Evolutionary conservation across 2,797 vertebrate species (phyloP).

Genomic region (Mastacembelus armatus): DNA sequence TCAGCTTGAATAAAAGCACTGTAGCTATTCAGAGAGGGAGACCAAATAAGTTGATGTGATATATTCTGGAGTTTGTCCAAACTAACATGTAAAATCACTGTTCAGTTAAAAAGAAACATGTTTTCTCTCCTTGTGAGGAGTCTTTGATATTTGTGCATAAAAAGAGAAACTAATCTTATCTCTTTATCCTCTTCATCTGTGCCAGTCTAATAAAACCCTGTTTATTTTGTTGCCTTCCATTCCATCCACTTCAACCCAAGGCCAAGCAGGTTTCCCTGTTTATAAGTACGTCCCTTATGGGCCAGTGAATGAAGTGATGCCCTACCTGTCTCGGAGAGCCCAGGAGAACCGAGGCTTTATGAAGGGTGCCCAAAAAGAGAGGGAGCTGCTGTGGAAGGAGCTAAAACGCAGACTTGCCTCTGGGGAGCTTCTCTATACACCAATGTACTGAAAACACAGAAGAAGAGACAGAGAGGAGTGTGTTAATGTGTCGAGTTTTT

Average conservation of each 20-base stretch:
- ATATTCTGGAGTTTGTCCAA: conserved; percentile 5
- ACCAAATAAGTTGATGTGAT: background rate
- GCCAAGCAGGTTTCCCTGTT: conserved; percentile 91
- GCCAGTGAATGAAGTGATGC: conserved; percentile 91
- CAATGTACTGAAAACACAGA: conserved; percentile 62
- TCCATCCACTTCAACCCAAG: conserved; percentile 67
- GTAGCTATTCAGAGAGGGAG: background rate
- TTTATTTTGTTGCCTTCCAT: background rate
- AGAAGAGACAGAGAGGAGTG: conserved; percentile 31
- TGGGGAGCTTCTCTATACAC: conserved; percentile 82
- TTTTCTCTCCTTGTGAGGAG: background rate
- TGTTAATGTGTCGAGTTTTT: conserved; percentile 28
- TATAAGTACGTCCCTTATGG: conserved; percentile 97
- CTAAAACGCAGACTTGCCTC: conserved; percentile 83
- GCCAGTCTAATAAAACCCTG: background rate
- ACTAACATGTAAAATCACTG: background rate
- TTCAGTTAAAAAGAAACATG: background rate
- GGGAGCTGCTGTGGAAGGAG: conserved; percentile 90
- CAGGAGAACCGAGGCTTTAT: conserved; percentile 92
- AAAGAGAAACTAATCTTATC: background rate
- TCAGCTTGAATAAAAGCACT: conserved; percentile 23
- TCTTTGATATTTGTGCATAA: background rate
- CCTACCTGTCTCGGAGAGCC: conserved; percentile 92
- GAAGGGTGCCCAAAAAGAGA: conserved; percentile 86
- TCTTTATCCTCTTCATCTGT: background rate